These are phyloP conservation scores for Poeciliopsis prolifica DNA, from an alignment of 2,113 vertebrate species.

Conservation along the genomic window DNA sequence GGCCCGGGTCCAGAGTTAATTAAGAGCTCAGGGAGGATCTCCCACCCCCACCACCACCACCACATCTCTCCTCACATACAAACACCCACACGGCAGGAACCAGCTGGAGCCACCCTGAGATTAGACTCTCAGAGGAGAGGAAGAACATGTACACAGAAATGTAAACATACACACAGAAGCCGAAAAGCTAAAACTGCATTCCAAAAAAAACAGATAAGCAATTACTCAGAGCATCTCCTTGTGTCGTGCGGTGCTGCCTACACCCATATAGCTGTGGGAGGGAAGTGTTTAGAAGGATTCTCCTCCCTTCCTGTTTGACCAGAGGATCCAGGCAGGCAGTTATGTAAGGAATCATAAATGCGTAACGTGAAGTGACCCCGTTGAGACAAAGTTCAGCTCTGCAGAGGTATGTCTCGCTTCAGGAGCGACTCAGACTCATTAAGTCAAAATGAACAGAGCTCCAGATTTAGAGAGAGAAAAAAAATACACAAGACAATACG, in stretches of 20 bases:
- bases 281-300: conserved; percentile 41
- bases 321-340: conserved; percentile 28
- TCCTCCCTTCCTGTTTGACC: conserved; percentile 60
- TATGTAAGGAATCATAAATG: conserved; percentile 53
- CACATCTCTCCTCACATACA: neutral
- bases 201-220: conserved; percentile 31
- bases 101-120: conserved; percentile 74
- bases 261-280: conserved; percentile 15
- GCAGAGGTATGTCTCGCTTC: conserved; percentile 48
- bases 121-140: conserved; percentile 70
- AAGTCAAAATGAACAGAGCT: conserved; percentile 52
- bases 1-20: conserved; percentile 74
- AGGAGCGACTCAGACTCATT: conserved; percentile 61
- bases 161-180: conserved; percentile 54
- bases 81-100: conserved; percentile 37
- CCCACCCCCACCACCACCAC: conserved; percentile 5
- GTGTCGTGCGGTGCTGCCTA: neutral
- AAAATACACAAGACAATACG: conserved; percentile 40
- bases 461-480: conserved; percentile 19
- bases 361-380: conserved; percentile 35
- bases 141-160: conserved; percentile 54
- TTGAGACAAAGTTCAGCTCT: conserved; percentile 46
- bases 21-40: conserved; percentile 75
- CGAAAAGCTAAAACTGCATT: conserved; percentile 25
- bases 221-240: conserved; percentile 46